Evolutionary conservation across 2,797 vertebrate species (phyloP).

Genomic region (Eulemur rubriventer): DNA sequence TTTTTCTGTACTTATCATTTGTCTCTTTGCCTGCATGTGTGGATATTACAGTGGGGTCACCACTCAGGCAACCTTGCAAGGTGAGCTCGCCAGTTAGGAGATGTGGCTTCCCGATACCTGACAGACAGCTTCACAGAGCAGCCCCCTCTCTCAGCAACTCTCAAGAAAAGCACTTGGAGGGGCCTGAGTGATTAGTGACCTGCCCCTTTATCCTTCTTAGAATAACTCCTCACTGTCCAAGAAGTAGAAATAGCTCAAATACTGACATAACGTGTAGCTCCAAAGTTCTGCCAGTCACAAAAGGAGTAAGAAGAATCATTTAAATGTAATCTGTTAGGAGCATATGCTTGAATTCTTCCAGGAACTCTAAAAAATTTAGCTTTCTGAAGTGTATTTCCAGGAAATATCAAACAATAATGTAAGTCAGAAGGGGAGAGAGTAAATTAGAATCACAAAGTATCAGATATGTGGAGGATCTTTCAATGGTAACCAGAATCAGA

Average conservation of each 20-base stretch:
- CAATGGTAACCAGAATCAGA: not conserved
- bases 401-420: not conserved
- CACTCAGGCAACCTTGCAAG: not conserved
- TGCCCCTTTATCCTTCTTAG: not conserved
- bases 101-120: not conserved
- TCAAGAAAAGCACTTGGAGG: not conserved
- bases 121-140: not conserved
- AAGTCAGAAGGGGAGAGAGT: not conserved
- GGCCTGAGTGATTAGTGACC: not conserved
- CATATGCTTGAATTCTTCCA: not conserved
- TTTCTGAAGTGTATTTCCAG: not conserved
- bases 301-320: not conserved
- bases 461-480: not conserved
- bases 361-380: slow-evolving; percentile 13
- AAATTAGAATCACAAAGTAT: not conserved
- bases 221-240: not conserved
- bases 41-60: not conserved
- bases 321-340: not conserved
- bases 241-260: not conserved
- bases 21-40: not conserved
- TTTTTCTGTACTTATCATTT: not conserved
- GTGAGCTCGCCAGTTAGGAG: not conserved
- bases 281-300: slow-evolving; percentile 8
- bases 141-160: not conserved
- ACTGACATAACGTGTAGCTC: not conserved